Base-by-base conservation (phyloP, 2,797 vertebrate genomes). In the Premnoplex brunnescens region DNA sequence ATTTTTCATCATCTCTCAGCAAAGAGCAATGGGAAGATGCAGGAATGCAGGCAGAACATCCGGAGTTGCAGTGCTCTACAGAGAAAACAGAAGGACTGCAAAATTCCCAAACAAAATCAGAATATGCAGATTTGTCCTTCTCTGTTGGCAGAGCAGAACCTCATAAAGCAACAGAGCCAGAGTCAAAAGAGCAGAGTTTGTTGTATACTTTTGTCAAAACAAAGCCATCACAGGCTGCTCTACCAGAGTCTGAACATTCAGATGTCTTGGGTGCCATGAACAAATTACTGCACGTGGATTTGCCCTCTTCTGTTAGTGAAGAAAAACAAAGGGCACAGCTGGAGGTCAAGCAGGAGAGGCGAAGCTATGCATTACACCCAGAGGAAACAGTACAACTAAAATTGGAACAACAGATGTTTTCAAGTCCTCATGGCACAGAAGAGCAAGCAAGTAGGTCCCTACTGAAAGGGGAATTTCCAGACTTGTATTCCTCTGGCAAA, bases 111-210 rank as follows among this genome's bases (percentile, higher is more conserved):
- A 54, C 28, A 64, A 74, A 60, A 74, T 88, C 91, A 43, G 88
- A 95, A 68, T 64, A 93, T 30, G 59, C 51, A 68, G 69, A 81
- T 54, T 78, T 93, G 51, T 73, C 69, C 5, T 83, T 48, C 62
- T 60, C 69, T 86, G 49, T 62, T 85, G 39, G 10, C 76, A 80
- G 46, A 68, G 41, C 32, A 59, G 75, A 93, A 75, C 14, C 46
- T 86, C 37, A 12, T 84, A 32, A 72, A 92, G 43, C 36, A 71
- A 36, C 43, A 62, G 46, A 90, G 32, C 16, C 58, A 64, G 93
- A 78, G 20, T 3, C 80, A 54, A 72, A 95, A 72, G 79, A 85
- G 58, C 39, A 54, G 1, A 20, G 26, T 54, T 64, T 77, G 23
- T 72, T 72, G 18, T 36, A 66, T 83, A 80, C 82, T 28, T 68